Evolutionary conservation across 2,888 invertebrate species (phyloP), one percentile per base, ranked within the genome.

Genomic region (Drosophila fungiperda): DNA sequence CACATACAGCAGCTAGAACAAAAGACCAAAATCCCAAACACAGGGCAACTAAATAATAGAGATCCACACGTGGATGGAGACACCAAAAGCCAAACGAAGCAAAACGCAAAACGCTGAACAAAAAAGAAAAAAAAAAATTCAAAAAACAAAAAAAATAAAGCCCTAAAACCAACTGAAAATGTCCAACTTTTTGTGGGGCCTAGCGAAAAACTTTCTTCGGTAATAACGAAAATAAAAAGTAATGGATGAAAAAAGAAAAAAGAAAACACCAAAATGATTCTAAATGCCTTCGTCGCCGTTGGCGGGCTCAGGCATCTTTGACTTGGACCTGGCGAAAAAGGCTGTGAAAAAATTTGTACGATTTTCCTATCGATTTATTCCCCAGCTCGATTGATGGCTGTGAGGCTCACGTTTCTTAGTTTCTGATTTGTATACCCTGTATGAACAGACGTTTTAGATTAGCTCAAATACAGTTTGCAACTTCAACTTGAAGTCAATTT

Each of bases 321-420:
- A 68, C 81, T 77, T 77, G 78, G 77, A 68, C 81, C 67, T 68
- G 72, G 64, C 58, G 2, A 26, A 73, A 74, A 62, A 40, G 57
- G 69, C 76, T 80, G 88, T 80, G 83, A 86, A 83, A 83, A 83
- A 86, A 73, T 70, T 89, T 88, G 86, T 88, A 85, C 86, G 87
- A 88, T 83, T 88, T 88, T 88, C 73, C 71, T 73, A 76, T 82
- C 84, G 79, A 60, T 73, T 83, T 73, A 36, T 67, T 70, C 67
- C 70, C 38, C 60, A 70, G 66, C 61, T 73, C 89, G 80, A 83
- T 82, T 89, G 82, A 87, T 84, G 89, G 78, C 89, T 87, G 73
- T 67, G 72, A 79, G 79, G 82, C 89, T 84, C 89, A 87, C 89
- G 89, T 87, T 80, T 77, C 62, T 54, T 2, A 32, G 40, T 59